Evolutionary conservation across 2,797 vertebrate species (phyloP).

Genomic region (Lerista edwardsae): DNA sequence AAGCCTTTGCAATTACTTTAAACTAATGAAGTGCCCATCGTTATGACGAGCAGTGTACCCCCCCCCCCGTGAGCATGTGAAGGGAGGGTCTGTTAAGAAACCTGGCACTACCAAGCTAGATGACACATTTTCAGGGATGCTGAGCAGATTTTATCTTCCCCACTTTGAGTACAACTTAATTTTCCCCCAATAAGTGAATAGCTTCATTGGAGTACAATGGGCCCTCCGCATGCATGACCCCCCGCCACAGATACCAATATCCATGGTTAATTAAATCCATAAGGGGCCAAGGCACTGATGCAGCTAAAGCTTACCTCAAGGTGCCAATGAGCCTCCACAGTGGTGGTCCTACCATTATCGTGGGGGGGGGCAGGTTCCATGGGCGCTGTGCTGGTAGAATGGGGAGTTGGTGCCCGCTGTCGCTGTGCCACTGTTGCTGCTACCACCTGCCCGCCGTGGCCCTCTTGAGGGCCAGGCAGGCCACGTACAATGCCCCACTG

Average conservation of each 20-base stretch:
- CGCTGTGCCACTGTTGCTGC: too few relatives aligned
- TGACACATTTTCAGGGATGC: not conserved
- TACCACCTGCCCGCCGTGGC: too few relatives aligned
- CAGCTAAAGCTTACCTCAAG: too few relatives aligned
- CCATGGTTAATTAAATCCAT: not conserved
- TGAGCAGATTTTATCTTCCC: not conserved
- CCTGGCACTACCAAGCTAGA: not conserved
- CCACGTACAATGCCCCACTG: too few relatives aligned
- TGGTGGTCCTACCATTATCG: too few relatives aligned
- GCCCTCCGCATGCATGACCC: not conserved
- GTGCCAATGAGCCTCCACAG: too few relatives aligned
- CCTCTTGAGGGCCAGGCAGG: too few relatives aligned
- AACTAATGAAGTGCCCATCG: not conserved
- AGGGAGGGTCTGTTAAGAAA: not conserved
- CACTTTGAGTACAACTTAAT: not conserved
- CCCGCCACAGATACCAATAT: too few relatives aligned
- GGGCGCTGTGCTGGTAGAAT: too few relatives aligned
- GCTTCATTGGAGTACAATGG: not conserved
- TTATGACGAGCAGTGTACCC: not conserved
- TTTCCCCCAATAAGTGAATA: not conserved
- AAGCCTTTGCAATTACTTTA: slow-evolving; percentile 8
- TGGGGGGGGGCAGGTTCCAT: too few relatives aligned
- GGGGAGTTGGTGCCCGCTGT: too few relatives aligned
- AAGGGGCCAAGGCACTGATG: too few relatives aligned
- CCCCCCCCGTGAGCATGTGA: not conserved